Evolutionary conservation across 2,888 invertebrate species (phyloP), one percentile per base, ranked within the genome.

Genomic region (Rhyacophila evoluta): DNA sequence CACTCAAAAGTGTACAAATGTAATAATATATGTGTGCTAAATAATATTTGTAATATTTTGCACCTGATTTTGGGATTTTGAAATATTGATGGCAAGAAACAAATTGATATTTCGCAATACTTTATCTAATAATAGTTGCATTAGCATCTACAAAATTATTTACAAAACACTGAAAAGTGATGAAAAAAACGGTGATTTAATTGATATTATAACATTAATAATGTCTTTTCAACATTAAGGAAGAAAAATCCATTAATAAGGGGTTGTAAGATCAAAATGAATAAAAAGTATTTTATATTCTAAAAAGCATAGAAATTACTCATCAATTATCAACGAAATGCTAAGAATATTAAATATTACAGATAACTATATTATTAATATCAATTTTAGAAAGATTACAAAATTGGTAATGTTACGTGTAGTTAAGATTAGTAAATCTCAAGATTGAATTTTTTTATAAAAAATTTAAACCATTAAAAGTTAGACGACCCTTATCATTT

Each of bases 301-400:
- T 55, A 55, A 25, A 55, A 55, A 55, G 55, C 55, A 55, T 55
- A 55, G 55, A 19, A 55, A 55, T 55, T 25, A 55, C 55, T 82
- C 77, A 83, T 82, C 75, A 83, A n/a, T 27, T 19, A 12, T 74
- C n/a, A 74, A 19, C 39, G 33, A 68, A 70, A 39, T 19, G 39
- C 41, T 70, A 70, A 28, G 70, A 38, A 68, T 36, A 36, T 69
- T 69, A 33, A 36, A 27, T 27, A 36, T 37, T 27, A 38, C 28
- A 38, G 41, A 36, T 55, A 29, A 71, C n/a, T 29, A 37, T 33
- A n/a, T 36, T 29, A 39, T 33, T 39, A 73, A 41, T 73, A 70
- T 75, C 69, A 75, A 75, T 75, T 75, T 69, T 75, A 69, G 68
- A 75, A 75, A 70, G 69, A 69, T 41, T 75, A 75, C 37, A 69